phyloP scores from a whole-genome alignment of 1,140 invertebrate species.

The Conopomorpha cramerella region DNA sequence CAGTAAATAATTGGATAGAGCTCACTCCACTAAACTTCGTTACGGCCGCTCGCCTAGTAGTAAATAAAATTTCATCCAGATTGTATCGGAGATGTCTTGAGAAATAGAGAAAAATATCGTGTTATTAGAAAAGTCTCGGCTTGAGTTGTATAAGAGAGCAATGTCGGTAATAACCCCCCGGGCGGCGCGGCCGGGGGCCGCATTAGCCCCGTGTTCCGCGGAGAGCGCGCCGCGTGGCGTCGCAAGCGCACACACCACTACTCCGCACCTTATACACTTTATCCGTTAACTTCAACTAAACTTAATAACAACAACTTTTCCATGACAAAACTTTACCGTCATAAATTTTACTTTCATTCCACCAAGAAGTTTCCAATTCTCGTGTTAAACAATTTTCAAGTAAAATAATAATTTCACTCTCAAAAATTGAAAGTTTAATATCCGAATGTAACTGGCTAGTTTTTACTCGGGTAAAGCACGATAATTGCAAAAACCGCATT shows the following conservation, averaged over 20 bases:
- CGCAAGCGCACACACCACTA: slow-evolving; percentile 19
- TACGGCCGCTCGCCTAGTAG: too few species aligned
- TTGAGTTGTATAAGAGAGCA: slow-evolving; percentile 28
- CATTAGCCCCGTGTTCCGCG: slow-evolving; percentile 37
- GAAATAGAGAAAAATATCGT: slow-evolving; percentile 17
- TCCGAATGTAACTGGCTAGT: slow-evolving; percentile 43
- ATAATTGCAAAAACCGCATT: slow-evolving; percentile 49
- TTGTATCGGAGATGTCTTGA: slow-evolving; percentile 9
- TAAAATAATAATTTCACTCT: too few species aligned
- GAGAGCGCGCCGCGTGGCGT: slow-evolving; percentile 25
- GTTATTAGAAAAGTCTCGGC: slow-evolving; percentile 35
- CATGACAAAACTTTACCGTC: too few species aligned
- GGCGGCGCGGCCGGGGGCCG: slow-evolving; percentile 20
- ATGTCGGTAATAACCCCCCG: slow-evolving; percentile 29
- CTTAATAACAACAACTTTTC: too few species aligned
- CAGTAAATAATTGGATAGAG: too few species aligned
- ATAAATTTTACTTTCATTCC: too few species aligned
- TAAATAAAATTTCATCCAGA: too few species aligned
- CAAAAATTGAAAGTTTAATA: too few species aligned
- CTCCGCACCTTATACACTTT: slow-evolving; percentile 6
- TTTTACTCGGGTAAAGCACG: slow-evolving; percentile 20
- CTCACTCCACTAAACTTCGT: too few species aligned
- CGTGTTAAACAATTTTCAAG: too few species aligned
- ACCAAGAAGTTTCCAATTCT: too few species aligned
- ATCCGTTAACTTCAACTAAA: too few species aligned